Base-by-base conservation (phyloP, 2,888 invertebrate genomes). In the Tenthredo amoena region DNA sequence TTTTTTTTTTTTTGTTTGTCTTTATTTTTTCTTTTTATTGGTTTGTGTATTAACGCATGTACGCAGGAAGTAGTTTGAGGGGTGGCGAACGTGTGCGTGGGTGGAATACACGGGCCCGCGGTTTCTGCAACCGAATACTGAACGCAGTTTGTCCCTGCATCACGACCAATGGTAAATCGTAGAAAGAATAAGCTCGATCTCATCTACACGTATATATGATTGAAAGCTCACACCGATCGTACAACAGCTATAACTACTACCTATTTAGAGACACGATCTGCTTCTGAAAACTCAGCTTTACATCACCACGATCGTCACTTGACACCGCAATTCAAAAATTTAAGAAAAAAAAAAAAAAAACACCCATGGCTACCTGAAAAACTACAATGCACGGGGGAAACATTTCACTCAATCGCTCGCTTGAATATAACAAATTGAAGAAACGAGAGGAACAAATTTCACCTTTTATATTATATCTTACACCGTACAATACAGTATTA, bases 91-190 rank as follows among this genome's bases (percentile, higher is more conserved):
- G 90, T 87, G 90, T 92, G 88, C 90, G 91, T 87, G 93, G 91
- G 86, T 94, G 94, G 94, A 93, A 93, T 90, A 91, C 92, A 89
- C 92, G 94, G 87, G 94, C 93, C 86, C 92, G 93, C 86, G 93
- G 93, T 86, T 93, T 93, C 91, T 93, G 93, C 91, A 93, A 91
- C 89, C 93, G 93, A 89, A 90, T 93, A 88, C 89, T 93, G 89
- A 93, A 93, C 89, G 92, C 92, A 85, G 90, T 93, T 86, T 93
- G 93, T 86, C 93, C 93, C 72, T 93, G 93, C 91, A 92, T 93
- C 91, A 91, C 91, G 89, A 92, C 91, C 89, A 93, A 92, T 92
- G 93, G 93, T 93, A 93, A 93, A 93, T 93, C 92, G 88, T 91
- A 91, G 90, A 81, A 18, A n/a, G 26, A 37, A 77, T 50, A 77